A percentile compares a stretch with the other conserved stretches of the same genome.
Conservation (phyloP, 2,113 vertebrate species). For the Dicaeum eximium region DNA sequence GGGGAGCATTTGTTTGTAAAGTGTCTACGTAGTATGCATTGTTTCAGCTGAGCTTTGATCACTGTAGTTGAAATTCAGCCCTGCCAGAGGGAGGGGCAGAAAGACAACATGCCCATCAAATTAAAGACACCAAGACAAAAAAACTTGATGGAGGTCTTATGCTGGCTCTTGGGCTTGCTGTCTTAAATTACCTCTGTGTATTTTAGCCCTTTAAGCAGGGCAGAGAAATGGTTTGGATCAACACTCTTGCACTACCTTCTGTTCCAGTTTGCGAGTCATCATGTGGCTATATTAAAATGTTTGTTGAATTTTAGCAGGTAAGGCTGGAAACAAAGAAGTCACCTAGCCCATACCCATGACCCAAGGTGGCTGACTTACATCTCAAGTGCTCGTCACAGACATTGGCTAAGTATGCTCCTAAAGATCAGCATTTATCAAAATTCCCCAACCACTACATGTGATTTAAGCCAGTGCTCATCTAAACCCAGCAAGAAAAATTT, state of each 20-base stretch:
- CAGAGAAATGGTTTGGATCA: background rate
- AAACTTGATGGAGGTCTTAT: background rate
- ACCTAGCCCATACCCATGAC: background rate
- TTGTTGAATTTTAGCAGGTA: background rate
- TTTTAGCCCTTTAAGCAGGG: background rate
- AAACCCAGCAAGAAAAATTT: background rate
- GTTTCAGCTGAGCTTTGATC: background rate
- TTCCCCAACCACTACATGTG: fast-evolving
- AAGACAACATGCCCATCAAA: background rate
- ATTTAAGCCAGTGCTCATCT: background rate
- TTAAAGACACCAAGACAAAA: background rate
- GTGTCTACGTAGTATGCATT: background rate
- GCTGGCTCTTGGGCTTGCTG: background rate
- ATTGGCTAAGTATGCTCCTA: background rate
- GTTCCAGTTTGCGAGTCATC: background rate
- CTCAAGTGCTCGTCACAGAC: background rate
- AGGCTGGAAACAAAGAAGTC: background rate
- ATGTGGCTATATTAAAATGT: background rate
- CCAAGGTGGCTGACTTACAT: background rate
- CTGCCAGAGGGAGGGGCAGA: background rate
- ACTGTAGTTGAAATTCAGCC: background rate
- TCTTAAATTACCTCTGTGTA: background rate
- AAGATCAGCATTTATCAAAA: background rate
- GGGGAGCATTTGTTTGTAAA: background rate
- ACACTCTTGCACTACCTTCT: background rate